These are phyloP conservation scores for Alexandromys fortis DNA, from an alignment of 2,113 vertebrate genomes.

Conservation along the genomic window DNA sequence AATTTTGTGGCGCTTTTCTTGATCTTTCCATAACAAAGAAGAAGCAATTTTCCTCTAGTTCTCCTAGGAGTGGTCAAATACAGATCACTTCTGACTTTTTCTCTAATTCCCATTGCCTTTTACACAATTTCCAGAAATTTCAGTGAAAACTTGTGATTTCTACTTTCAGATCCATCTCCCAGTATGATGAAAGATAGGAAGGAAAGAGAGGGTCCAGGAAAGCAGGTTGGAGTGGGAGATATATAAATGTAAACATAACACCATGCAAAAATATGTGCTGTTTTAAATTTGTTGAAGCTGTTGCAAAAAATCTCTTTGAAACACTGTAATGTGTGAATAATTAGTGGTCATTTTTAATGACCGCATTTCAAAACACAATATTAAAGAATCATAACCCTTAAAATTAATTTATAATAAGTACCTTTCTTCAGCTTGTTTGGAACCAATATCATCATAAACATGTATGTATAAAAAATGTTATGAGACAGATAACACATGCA, in stretches of 20 bases:
- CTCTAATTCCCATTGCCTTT: not conserved
- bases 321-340: not conserved
- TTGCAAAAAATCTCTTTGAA: not conserved
- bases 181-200: not conserved
- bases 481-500: not conserved
- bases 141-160: slow-evolving; percentile 32
- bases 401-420: not conserved
- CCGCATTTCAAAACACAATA: not conserved
- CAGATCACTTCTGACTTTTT: slow-evolving; percentile 7
- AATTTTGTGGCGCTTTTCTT: not conserved
- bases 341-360: not conserved
- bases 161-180: not conserved
- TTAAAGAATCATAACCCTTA: not conserved
- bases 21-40: slow-evolving; percentile 13
- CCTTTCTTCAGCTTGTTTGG: not conserved
- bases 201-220: accelerated
- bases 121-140: slow-evolving; percentile 50
- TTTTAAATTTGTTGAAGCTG: not conserved
- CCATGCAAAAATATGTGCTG: not conserved
- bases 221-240: no score
- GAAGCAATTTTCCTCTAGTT: slow-evolving; percentile 55
- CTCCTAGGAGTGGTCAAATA: slow-evolving; percentile 15
- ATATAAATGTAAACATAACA: not conserved
- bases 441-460: slow-evolving; percentile 6
- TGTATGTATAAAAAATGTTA: no score